Conservation (phyloP, 2,888 invertebrate genomes). For the Monochamus alternatus region DNA sequence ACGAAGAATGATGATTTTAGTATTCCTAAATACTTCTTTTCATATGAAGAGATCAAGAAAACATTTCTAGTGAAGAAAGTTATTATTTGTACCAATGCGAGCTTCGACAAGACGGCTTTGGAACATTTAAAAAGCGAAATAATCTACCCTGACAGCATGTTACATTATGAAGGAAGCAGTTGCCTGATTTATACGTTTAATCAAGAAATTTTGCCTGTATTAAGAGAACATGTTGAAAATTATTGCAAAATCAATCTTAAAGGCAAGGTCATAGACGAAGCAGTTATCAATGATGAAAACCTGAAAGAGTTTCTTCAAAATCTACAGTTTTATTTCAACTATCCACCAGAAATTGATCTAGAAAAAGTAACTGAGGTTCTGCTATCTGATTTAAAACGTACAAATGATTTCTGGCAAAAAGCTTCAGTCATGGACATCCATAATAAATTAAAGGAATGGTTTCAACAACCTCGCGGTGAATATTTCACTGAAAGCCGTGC, state of each 20-base stretch:
- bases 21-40: too few species aligned
- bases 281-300: neutral
- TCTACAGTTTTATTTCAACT: neutral
- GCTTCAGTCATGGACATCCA: neutral
- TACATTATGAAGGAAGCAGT: neutral
- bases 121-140: neutral
- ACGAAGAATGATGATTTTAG: too few species aligned
- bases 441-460: neutral
- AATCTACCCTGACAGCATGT: neutral
- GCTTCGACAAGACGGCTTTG: neutral
- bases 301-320: neutral
- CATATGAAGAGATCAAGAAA: neutral
- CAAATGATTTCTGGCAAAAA: neutral
- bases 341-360: neutral
- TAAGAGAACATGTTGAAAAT: neutral
- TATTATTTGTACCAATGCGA: constrained; percentile 20
- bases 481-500: neutral
- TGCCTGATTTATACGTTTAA: neutral
- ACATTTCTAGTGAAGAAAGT: constrained; percentile 7
- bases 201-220: neutral
- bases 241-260: neutral
- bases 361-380: neutral
- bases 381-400: neutral
- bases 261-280: neutral
- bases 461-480: neutral